Base-by-base conservation (phyloP, 2,113 vertebrate genomes). In the Epinephelus fuscoguttatus region DNA sequence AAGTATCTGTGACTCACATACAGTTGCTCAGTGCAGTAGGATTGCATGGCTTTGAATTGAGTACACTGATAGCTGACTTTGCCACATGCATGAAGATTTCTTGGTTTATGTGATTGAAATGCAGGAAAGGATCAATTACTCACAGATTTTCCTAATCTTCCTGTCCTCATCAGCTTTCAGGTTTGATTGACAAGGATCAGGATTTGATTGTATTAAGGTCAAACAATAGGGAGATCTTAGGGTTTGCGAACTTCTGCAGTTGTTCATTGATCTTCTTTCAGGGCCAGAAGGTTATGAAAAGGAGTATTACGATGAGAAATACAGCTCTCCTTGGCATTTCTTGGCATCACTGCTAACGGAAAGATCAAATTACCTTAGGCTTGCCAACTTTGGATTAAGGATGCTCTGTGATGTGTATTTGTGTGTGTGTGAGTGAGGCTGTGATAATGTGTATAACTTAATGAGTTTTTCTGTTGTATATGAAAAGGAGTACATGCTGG, bases 361-460 rank as follows among this genome's bases (percentile, higher is more conserved):
- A 78, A 85, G 78, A 88, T 84, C 78, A 59, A 78, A 79, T 88
- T 80, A 73, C 77, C 64, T 33, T n/a, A 70, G 68, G 60, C 27
- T 62, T 59, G 64, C 19, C 79, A 80, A 17, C 3, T 52, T 68
- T 27, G 71, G 78, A 87, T 86, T 88, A 89, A 80, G 61, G 80
- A 62, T 81, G 70, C 66, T 80, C 66, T 63, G 64, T 50, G 53
- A 63, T 85, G 70, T 7, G 47, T 78, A 63, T 69, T 55, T 82
- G 82, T 71, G 61, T 68, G 53, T 52, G 56, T 64, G 80, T 11
- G 63, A 68, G 63, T 53, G 61, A 71, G 53, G 57, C 47, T 76
- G 83, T 67, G 64, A 81, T 75, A 52, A 62, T 79, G 63, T 70
- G 74, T 64, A 78, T 13, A 56, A 70, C 60, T 60, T 82, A 80